Evolutionary conservation across 2,797 vertebrate species (phyloP), one percentile per base, ranked within the genome.

Genomic region (Pterois miles): DNA sequence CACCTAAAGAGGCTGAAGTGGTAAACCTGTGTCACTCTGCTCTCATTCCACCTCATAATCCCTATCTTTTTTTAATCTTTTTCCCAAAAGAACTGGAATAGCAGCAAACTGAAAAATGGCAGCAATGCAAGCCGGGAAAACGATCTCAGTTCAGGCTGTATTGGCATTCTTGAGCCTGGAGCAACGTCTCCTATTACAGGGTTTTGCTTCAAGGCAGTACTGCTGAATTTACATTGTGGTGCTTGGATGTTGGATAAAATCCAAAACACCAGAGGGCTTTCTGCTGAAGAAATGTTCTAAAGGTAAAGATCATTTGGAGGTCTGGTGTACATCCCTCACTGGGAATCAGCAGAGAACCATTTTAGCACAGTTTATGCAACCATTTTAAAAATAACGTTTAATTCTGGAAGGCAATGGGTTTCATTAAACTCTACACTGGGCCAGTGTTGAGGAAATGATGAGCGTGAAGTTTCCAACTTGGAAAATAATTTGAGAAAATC

Each of bases 171-270:
- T 56, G 8, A 29, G 36, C 78, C 65, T 33, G 40, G 22, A 76
- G 71, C 38, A 40, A 36, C 65, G 46, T 60, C 23, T 62, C 34
- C 65, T 65, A 40, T 79, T 59, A 40, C 50, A 59, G 27, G 27
- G 50, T 60, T 80, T 82, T 78, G 68, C 74, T 69, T 62, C 34
- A 18, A 50, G 80, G 74, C 31, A 1, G 23, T 74, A 46, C 10
- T 36, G 60, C 78, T 60, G 40, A 76, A 83, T 86, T 76, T 40
- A 58, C 69, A 77, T 86, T 78, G 78, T 38, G 36, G 27, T 71
- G 18, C 38, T 68, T 71, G 38, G 34, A 46, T 36, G 12, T 50
- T 65, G 64, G 71, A 57, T 23, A 54, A 25, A 8, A 53, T 80
- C 65, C 80, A 65, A 71, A 80, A 50, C 8, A 75, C 59, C 59